Evolutionary conservation across 2,113 vertebrate genomes (phyloP).

Genomic region (Pimephales promelas): DNA sequence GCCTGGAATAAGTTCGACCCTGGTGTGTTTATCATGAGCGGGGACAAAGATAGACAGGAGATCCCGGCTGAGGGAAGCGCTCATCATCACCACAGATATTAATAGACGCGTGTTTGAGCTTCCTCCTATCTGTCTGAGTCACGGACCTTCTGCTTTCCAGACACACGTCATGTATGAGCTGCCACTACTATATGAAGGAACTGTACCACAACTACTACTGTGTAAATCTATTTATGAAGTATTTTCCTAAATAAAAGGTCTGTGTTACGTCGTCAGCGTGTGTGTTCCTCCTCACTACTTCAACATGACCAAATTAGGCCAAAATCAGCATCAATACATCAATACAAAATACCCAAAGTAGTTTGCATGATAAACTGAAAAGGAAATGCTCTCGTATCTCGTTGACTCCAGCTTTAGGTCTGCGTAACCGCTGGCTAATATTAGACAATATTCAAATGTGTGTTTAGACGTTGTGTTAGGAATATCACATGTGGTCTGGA

Average conservation of each 20-base stretch:
- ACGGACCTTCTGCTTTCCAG: conserved; percentile 48
- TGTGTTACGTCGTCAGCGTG: background rate
- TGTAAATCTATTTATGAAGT: conserved; percentile 59
- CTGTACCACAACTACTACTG: background rate
- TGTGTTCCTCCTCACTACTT: background rate
- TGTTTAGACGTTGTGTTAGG: background rate
- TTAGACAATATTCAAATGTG: background rate
- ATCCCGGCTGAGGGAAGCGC: conserved; percentile 32
- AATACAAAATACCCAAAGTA: background rate
- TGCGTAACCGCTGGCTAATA: background rate
- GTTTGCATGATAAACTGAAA: background rate
- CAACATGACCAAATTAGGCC: background rate
- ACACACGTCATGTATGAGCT: conserved; percentile 10
- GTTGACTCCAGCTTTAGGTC: background rate
- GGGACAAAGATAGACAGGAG: conserved; percentile 52
- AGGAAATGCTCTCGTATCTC: background rate
- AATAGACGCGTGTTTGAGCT: conserved; percentile 50
- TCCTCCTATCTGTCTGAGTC: conserved; percentile 47
- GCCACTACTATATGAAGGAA: conserved; percentile 55
- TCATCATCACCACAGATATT: conserved; percentile 43
- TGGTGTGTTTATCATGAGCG: conserved; percentile 21
- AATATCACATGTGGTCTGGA: background rate
- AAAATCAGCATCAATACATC: background rate
- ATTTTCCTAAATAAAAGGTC: conserved; percentile 61
- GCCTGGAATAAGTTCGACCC: background rate